Evolutionary conservation across 2,797 vertebrate species (phyloP).

Genomic region (Anolis apletophallus): DNA sequence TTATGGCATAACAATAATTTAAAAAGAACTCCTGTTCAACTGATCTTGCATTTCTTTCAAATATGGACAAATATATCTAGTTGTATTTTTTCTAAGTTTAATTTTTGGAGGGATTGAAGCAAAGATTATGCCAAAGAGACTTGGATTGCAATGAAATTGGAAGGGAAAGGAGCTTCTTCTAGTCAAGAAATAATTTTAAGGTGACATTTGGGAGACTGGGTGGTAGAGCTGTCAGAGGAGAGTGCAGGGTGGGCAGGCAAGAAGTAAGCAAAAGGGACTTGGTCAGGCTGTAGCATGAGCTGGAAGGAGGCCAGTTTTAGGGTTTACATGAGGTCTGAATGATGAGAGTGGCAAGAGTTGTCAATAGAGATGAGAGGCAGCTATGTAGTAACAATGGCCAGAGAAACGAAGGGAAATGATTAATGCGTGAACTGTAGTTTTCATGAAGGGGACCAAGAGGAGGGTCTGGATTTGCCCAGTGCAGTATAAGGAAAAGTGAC

Average conservation of each 20-base stretch:
- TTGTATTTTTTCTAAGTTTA: not conserved
- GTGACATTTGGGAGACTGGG: not conserved
- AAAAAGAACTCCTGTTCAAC: not conserved
- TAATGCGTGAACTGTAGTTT: not conserved
- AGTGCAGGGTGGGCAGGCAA: not conserved
- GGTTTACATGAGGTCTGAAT: not conserved
- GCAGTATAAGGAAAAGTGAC: not conserved
- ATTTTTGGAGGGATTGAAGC: not conserved
- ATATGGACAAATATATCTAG: not conserved
- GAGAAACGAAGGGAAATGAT: not conserved
- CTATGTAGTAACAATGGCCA: not conserved
- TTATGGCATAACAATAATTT: not conserved
- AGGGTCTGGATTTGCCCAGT: not conserved
- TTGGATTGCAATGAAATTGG: not conserved
- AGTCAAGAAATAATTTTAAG: not conserved
- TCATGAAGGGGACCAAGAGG: not conserved
- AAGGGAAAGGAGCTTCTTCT: not conserved
- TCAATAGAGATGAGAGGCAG: not conserved
- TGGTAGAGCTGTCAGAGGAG: not conserved
- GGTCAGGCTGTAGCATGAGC: not conserved
- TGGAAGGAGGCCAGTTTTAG: slow-evolving; percentile 5
- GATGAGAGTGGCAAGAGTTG: not conserved
- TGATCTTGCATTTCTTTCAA: not conserved
- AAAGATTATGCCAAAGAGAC: not conserved
- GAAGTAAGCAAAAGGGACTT: not conserved